Conservation (phyloP, 1,140 invertebrate genomes). For the Meteorus sp. region DNA sequence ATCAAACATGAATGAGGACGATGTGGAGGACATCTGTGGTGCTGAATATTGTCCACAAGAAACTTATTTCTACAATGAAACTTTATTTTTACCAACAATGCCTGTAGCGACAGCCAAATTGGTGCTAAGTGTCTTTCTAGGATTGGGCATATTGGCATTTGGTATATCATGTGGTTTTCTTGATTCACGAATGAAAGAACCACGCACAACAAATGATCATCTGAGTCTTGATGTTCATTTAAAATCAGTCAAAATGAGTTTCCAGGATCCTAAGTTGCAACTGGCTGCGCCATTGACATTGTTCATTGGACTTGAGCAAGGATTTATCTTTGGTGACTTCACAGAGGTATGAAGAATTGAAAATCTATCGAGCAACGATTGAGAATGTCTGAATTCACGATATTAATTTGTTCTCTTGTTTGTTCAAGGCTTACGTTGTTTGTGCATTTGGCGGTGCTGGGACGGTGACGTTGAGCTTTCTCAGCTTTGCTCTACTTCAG, state of each 20-base stretch:
- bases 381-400: background rate
- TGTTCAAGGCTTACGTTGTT: constrained; percentile 64
- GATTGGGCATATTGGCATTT: constrained; percentile 59
- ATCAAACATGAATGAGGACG: constrained; percentile 26
- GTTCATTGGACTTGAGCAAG: constrained; percentile 74
- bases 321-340: constrained; percentile 73
- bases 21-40: constrained; percentile 45
- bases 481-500: constrained; percentile 67
- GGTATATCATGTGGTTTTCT: constrained; percentile 60
- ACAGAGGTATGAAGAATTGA: constrained; percentile 61
- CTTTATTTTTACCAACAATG: constrained; percentile 49
- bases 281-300: constrained; percentile 67
- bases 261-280: constrained; percentile 61
- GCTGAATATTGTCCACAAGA: constrained; percentile 49
- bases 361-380: background rate
- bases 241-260: constrained; percentile 50
- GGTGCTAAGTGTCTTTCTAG: constrained; percentile 60
- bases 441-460: constrained; percentile 67
- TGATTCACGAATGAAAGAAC: constrained; percentile 55
- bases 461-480: constrained; percentile 66
- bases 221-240: constrained; percentile 36
- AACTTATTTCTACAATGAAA: constrained; percentile 43
- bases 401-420: constrained; percentile 36
- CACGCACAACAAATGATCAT: constrained; percentile 44
- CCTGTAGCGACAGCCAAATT: constrained; percentile 54